Base-by-base conservation (phyloP, 2,888 invertebrate genomes). In the Metopia argyrocephala region DNA sequence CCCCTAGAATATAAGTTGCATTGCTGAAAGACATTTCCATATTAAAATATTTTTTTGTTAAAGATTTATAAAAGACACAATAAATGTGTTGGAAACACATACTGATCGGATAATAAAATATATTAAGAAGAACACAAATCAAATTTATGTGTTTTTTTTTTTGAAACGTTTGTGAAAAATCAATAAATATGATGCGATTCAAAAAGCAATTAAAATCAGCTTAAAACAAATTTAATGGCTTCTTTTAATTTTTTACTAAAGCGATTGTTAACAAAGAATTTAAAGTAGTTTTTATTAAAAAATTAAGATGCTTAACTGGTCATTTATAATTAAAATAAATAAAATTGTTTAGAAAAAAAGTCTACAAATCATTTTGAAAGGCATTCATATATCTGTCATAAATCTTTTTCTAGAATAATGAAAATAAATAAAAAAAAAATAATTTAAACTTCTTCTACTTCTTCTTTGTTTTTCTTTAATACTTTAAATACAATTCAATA, bases 281-380 rank as follows among this genome's bases (percentile, higher is more conserved):
- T 12, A 31, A 12, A n/a, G n/a, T n/a, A n/a, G n/a, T n/a, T n/a
- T n/a, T n/a, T n/a, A n/a, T n/a, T n/a, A n/a, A n/a, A n/a, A n/a
- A n/a, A 54, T 5, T 75, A 70, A 75, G 65, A 74, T 56, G 70
- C 70, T 81, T 78, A 81, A 75, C 48, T 57, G 71, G 61, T 50
- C 69, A 54, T 76, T 75, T 70, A 66, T 12, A 65, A 73, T 28
- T 54, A 73, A 73, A 78, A 48, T 71, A 66, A 66, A 23, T 4
- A 70, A 18, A 74, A 68, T 56, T 28, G 38, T n/a, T n/a, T n/a
- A 27, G 20, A 71, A 71, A 18, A 59, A 62, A 66, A 66, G 70
- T 31, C 78, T 62, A 81, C 81, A 81, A 81, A 81, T 81, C 81
- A 81, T 78, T 81, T 78, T 81, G 70, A 81, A 78, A 78, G 65